Conservation (phyloP, 1,140 invertebrate genomes). For the Akabosia matsudoensis region DNA sequence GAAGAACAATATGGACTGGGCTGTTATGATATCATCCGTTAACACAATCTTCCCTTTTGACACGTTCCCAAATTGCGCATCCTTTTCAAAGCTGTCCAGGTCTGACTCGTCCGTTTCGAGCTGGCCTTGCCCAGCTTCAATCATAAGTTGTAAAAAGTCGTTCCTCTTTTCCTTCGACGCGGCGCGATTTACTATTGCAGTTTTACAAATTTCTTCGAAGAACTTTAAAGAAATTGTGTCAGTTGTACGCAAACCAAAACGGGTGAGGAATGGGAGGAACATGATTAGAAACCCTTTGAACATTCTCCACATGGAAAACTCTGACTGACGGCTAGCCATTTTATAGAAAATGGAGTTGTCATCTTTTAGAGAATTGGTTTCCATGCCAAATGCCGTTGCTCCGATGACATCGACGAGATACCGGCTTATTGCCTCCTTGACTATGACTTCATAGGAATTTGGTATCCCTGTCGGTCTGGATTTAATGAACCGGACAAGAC, state of each 20-base stretch:
- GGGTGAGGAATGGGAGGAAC: constrained; percentile 4
- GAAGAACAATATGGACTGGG: constrained; percentile 14
- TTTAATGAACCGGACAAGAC: constrained; percentile 40
- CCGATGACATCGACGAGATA: constrained; percentile 24
- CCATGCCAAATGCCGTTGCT: constrained; percentile 29
- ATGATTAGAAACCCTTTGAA: constrained; percentile 1
- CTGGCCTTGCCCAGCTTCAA: constrained; percentile 50
- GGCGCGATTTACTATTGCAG: neutral
- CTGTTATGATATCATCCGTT: constrained; percentile 2
- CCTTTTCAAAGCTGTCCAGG: constrained; percentile 36
- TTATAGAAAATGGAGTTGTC: constrained; percentile 24
- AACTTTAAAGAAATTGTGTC: constrained; percentile 25
- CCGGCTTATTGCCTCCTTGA: constrained; percentile 2
- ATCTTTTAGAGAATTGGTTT: constrained; percentile 32
- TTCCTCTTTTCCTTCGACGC: constrained; percentile 25
- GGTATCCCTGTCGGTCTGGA: neutral
- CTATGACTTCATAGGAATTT: neutral
- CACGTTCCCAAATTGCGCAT: constrained; percentile 26
- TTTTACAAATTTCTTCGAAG: constrained; percentile 22
- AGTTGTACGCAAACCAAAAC: neutral
- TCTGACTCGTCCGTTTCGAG: constrained; percentile 28
- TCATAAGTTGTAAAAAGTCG: constrained; percentile 53
- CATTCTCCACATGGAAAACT: constrained; percentile 19
- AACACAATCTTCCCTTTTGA: constrained; percentile 4
- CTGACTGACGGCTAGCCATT: constrained; percentile 15